Evolutionary conservation across 2,888 invertebrate genomes (phyloP).

Genomic region (Chamaedrilus cognettii): DNA sequence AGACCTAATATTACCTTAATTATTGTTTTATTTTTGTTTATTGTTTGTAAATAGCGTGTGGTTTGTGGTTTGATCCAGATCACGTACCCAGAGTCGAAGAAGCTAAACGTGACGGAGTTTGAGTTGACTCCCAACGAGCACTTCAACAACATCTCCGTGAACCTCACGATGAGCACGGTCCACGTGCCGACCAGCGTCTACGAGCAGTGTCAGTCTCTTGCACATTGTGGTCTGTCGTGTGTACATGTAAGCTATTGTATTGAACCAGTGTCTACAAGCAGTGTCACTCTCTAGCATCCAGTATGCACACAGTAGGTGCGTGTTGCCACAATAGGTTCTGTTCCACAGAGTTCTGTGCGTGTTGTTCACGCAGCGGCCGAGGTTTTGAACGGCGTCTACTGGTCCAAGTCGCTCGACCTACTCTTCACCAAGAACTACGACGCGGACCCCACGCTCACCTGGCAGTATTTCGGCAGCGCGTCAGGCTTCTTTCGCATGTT

Average conservation of each 20-base stretch:
- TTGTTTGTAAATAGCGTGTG: no score
- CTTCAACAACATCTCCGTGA: slow-evolving; percentile 71
- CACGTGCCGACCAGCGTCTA: slow-evolving; percentile 94
- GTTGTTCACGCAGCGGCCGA: slow-evolving; percentile 66
- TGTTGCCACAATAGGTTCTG: background rate
- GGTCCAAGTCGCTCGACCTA: slow-evolving; percentile 85
- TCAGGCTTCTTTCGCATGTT: slow-evolving; percentile 90
- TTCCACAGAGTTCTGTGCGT: no score
- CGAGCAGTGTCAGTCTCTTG: slow-evolving; percentile 73
- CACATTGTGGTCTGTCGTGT: no score
- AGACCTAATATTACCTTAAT: no score
- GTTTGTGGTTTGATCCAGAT: no score
- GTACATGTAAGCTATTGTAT: background rate
- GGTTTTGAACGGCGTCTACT: slow-evolving; percentile 87
- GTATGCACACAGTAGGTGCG: background rate
- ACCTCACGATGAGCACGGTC: slow-evolving; percentile 78
- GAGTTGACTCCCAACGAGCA: slow-evolving; percentile 64
- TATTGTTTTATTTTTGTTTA: no score
- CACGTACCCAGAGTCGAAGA: no score
- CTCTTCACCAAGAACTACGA: slow-evolving; percentile 83
- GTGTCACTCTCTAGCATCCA: background rate
- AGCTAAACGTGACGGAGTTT: no score
- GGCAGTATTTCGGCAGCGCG: slow-evolving; percentile 98
- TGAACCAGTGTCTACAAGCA: background rate
- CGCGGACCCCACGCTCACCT: slow-evolving; percentile 85